These are phyloP conservation scores for Brachyalestes nurse DNA, from an alignment of 2,797 vertebrate genomes.

Conservation along the genomic window DNA sequence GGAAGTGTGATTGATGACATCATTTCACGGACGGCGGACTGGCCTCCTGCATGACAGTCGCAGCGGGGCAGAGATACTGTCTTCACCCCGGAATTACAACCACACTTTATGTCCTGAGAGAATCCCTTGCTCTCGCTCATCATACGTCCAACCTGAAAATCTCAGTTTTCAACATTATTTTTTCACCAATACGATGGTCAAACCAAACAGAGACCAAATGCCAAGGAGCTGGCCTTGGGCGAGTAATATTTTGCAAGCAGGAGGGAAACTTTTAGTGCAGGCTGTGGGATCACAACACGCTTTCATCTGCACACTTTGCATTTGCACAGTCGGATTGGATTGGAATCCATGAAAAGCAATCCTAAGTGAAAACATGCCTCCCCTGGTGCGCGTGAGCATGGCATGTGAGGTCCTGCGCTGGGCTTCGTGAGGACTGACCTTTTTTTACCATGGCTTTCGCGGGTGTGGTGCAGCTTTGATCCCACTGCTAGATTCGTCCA, in stretches of 20 bases:
- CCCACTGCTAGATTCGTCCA: slow-evolving; percentile 32
- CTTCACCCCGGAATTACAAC: slow-evolving; percentile 27
- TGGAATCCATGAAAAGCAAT: slow-evolving; percentile 16
- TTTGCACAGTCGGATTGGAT: slow-evolving; percentile 22
- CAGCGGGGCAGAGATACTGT: slow-evolving; percentile 19
- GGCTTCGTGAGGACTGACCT: slow-evolving; percentile 35
- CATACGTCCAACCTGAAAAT: slow-evolving; percentile 30
- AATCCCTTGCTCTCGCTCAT: slow-evolving; percentile 12
- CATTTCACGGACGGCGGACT: slow-evolving; percentile 35
- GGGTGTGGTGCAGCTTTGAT: slow-evolving; percentile 51
- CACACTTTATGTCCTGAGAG: slow-evolving; percentile 14
- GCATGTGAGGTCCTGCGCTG: slow-evolving; percentile 34
- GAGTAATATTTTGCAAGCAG: slow-evolving; percentile 20
- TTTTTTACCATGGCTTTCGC: slow-evolving; percentile 15
- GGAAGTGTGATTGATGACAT: slow-evolving; percentile 55
- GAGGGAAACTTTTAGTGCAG: slow-evolving; percentile 21
- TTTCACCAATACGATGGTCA: neutral
- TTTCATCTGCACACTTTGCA: slow-evolving; percentile 26
- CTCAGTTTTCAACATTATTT: slow-evolving; percentile 11
- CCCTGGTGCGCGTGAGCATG: neutral
- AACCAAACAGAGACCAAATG: slow-evolving; percentile 33
- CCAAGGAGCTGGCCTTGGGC: slow-evolving; percentile 16
- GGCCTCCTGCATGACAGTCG: slow-evolving; percentile 9
- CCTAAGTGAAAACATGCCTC: slow-evolving; percentile 39
- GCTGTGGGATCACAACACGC: slow-evolving; percentile 12